Percentiles rank a stretch among this genome's conserved stretches.
phyloP scores from a whole-genome alignment of 2,888 invertebrate genomes.

The Leucophenga montana region DNA sequence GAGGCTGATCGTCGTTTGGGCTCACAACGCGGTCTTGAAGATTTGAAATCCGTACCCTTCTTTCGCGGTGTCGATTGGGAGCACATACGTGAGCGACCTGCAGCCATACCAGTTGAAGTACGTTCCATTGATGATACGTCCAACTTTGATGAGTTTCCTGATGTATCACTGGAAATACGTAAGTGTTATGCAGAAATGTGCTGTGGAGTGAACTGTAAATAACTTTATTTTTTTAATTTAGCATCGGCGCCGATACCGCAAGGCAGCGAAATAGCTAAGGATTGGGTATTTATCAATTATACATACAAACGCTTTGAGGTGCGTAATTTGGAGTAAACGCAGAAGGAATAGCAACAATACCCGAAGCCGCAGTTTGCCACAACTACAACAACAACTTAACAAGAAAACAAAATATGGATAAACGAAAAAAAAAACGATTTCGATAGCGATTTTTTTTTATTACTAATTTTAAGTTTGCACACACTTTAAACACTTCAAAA shows the following conservation, averaged over 20 bases:
- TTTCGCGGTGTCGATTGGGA: constrained; percentile 99
- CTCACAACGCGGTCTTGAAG: constrained; percentile 91
- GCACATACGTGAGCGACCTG: constrained; percentile 97
- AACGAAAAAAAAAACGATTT: constrained; percentile 12
- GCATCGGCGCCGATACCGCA: constrained; percentile 90
- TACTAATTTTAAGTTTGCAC: constrained; percentile 11
- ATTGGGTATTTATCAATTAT: constrained; percentile 99
- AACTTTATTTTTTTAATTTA: constrained; percentile 68
- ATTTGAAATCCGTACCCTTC: constrained; percentile 93
- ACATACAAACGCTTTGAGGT: constrained; percentile 99
- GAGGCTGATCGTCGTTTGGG: constrained; percentile 95
- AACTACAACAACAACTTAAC: constrained; percentile 31
- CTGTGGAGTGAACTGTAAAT: background rate
- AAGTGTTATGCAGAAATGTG: constrained; percentile 74
- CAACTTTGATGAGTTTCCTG: constrained; percentile 99
- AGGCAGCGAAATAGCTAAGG: constrained; percentile 95
- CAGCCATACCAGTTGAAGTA: constrained; percentile 97
- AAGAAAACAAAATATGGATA: background rate
- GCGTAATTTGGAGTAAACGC: constrained; percentile 68
- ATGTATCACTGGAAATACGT: constrained; percentile 99
- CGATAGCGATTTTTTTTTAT: constrained; percentile 14
- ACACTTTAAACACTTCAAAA: background rate
- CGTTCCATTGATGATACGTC: constrained; percentile 99
- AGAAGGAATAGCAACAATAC: constrained; percentile 40
- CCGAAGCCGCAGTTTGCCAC: constrained; percentile 59